Base-by-base conservation (phyloP, 1,140 invertebrate genomes). In the Andricus grossulariae region DNA sequence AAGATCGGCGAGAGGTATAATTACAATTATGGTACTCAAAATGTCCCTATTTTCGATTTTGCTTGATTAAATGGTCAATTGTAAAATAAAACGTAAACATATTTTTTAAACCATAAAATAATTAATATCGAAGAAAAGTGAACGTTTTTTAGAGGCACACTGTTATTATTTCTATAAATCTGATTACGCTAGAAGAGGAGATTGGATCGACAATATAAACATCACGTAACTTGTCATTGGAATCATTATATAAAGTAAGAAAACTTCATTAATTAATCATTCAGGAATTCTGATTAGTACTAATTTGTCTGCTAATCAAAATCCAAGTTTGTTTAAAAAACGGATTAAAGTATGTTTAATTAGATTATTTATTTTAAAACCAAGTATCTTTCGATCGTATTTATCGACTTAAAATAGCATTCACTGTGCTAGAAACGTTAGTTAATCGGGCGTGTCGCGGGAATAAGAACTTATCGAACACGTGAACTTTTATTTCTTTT, bases 401-500 rank as follows among this genome's bases (percentile, higher is more conserved):
- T 45, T 45, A 45, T 45, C 5, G 10, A 45, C 10, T 66, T 66
- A 5, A 15, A 57, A 57, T 18, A 57, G 57, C 19, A 25, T n/a
- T 7, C 8, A 16, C n/a, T 39, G 13, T 15, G 32, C n/a, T 21
- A 66, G 60, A 45, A 66, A 8, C 39, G 1, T 45, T 45, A 11
- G 7, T 66, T 16, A 6, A 66, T 66, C 60, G 32, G 25, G 60
- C 60, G 60, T 66, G 15, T 66, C 21, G 57, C 11, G 25, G 16
- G 60, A 39, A 66, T n/a, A 66, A 66, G 25, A 45, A 66, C 57
- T 60, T 21, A 32, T 60, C 21, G 15, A 66, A 25, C 60, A 66
- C 60, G 60, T 66, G 60, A 66, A 66, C 32, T 66, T 66, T 45
- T 32, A 45, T 39, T 66, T n/a, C 32, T 66, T 32, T 66, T 39